A percentile compares a stretch with the other conserved stretches of the same genome.
phyloP scores from a whole-genome alignment of 2,113 vertebrate species.

The Pterocles burchelli region DNA sequence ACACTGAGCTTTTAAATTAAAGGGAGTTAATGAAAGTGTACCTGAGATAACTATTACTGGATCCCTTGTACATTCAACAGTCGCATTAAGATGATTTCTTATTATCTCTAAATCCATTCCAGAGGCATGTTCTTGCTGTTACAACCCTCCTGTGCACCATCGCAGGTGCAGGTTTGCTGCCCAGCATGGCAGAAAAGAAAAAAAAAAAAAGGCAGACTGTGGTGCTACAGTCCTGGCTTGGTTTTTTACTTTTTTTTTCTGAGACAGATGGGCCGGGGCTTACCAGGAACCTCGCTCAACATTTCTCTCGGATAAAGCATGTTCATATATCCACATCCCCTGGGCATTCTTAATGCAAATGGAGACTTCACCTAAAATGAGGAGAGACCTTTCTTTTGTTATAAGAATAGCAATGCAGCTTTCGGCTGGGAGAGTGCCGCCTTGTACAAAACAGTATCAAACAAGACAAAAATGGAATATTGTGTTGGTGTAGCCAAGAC shows the following conservation, averaged over 20 bases:
- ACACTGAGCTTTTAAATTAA: slow-evolving; percentile 67
- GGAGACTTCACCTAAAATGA: not conserved
- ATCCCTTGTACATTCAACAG: slow-evolving; percentile 47
- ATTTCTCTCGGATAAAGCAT: not conserved
- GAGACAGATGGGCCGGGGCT: not conserved
- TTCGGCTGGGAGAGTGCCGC: not conserved
- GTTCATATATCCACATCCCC: not conserved
- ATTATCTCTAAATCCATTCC: slow-evolving; percentile 52
- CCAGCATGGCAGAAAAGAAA: not conserved
- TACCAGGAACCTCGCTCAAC: not conserved
- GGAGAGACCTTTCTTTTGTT: slow-evolving; percentile 10
- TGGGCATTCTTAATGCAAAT: slow-evolving; percentile 8
- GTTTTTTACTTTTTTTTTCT: not conserved
- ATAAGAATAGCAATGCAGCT: slow-evolving; percentile 1
- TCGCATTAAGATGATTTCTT: slow-evolving; percentile 64
- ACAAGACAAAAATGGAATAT: slow-evolving; percentile 14
- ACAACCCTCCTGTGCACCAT: slow-evolving; percentile 52
- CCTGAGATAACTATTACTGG: slow-evolving; percentile 51
- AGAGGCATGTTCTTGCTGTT: slow-evolving; percentile 21
- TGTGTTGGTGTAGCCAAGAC: slow-evolving; percentile 15
- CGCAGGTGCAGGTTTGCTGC: slow-evolving; percentile 9
- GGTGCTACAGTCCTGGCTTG: not conserved
- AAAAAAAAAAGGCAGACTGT: not conserved
- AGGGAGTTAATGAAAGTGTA: slow-evolving; percentile 66
- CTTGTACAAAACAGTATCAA: not conserved